Conservation (phyloP, 2,888 invertebrate genomes). For the Callimorpha dominula region DNA sequence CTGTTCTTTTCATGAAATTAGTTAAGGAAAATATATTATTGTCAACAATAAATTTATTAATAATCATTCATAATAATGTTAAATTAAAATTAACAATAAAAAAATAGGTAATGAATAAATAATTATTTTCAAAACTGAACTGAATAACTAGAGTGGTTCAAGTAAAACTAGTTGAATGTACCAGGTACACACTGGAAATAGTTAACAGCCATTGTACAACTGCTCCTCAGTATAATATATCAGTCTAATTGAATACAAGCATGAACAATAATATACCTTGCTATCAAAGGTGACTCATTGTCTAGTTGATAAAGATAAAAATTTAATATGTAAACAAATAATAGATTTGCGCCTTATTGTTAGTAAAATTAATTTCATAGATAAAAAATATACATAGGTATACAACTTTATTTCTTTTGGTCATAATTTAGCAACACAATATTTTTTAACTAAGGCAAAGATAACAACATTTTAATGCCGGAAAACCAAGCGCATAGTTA, state of each 20-base stretch:
- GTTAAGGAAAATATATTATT: too few species aligned
- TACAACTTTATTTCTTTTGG: neutral
- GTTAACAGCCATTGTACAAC: neutral
- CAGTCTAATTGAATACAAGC: neutral
- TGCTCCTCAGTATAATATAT: neutral
- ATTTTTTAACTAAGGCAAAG: constrained; percentile 16
- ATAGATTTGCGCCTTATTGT: constrained; percentile 15
- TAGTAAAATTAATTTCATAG: neutral
- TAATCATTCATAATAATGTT: too few species aligned
- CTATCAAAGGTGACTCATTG: constrained; percentile 7
- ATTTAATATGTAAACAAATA: constrained; percentile 13
- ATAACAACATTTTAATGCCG: constrained; percentile 19
- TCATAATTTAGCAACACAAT: neutral
- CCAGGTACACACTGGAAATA: neutral
- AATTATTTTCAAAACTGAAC: too few species aligned
- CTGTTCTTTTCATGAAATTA: too few species aligned
- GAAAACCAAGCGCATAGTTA: constrained; percentile 28
- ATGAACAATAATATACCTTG: constrained; percentile 7
- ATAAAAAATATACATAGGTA: neutral
- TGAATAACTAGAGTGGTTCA: neutral
- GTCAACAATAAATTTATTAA: too few species aligned
- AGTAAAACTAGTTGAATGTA: neutral
- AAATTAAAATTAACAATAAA: too few species aligned
- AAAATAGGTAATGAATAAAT: too few species aligned
- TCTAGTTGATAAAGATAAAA: constrained; percentile 8